Percentiles rank a stretch among this genome's conserved stretches.
phyloP scores from a whole-genome alignment of 2,888 invertebrate species.

The Drosophila helvetica region DNA sequence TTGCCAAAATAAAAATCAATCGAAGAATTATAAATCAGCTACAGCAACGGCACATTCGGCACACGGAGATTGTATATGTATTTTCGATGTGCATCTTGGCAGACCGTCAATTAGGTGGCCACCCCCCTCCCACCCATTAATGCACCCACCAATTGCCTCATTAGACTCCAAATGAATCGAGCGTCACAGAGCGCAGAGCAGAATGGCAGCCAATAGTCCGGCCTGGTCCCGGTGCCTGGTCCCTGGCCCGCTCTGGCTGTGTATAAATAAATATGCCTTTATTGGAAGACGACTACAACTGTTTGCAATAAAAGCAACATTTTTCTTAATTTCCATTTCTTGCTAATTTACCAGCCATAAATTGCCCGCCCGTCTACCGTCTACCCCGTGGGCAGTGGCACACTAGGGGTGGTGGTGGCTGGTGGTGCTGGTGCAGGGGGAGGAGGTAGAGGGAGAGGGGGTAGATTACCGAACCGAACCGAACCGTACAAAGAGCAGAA shows the following conservation, averaged over 20 bases:
- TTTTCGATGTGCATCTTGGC: slow-evolving; percentile 35
- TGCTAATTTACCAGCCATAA: slow-evolving; percentile 79
- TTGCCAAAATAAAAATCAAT: slow-evolving; percentile 1
- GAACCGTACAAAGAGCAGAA: slow-evolving; percentile 54
- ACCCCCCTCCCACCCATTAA: slow-evolving; percentile 42
- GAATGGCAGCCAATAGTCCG: neutral
- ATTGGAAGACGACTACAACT: slow-evolving; percentile 79
- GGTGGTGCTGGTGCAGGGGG: too few relatives aligned
- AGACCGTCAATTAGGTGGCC: slow-evolving; percentile 39
- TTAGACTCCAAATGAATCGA: slow-evolving; percentile 74
- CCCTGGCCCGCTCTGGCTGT: slow-evolving; percentile 19
- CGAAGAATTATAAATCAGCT: slow-evolving; percentile 15
- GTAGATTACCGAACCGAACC: slow-evolving; percentile 52
- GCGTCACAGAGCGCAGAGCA: slow-evolving; percentile 43
- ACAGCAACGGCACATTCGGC: slow-evolving; percentile 9
- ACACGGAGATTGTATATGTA: slow-evolving; percentile 29
- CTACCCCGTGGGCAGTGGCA: slow-evolving; percentile 58
- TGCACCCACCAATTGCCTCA: slow-evolving; percentile 69
- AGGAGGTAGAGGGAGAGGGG: neutral
- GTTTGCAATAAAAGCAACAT: slow-evolving; percentile 79
- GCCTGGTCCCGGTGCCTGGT: neutral
- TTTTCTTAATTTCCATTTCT: slow-evolving; percentile 80
- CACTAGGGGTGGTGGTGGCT: neutral
- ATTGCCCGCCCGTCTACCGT: slow-evolving; percentile 61
- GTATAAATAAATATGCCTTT: slow-evolving; percentile 76